Evolutionary conservation across 2,113 vertebrate genomes (phyloP).

Genomic region (Zootoca vivipara): DNA sequence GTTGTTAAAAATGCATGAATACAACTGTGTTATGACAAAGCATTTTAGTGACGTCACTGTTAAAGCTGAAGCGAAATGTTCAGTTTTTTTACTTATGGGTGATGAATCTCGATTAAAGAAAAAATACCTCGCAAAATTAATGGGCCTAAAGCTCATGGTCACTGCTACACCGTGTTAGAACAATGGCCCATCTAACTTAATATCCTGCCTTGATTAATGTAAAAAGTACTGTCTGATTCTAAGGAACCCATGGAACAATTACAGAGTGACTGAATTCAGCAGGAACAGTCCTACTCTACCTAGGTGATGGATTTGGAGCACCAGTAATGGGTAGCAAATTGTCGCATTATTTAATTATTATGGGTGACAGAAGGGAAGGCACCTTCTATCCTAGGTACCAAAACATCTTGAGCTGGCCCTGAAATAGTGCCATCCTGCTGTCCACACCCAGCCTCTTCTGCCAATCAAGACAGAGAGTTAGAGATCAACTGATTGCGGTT

Average conservation of each 20-base stretch:
- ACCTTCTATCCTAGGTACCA: not conserved
- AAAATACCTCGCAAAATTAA: not conserved
- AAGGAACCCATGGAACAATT: not conserved
- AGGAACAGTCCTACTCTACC: not conserved
- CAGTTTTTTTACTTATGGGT: not conserved
- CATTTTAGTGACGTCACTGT: not conserved
- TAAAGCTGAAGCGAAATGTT: not conserved
- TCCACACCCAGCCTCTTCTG: not conserved
- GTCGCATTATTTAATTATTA: not conserved
- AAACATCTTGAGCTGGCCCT: not conserved
- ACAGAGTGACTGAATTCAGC: not conserved
- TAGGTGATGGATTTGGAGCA: not conserved
- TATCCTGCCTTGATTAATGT: not conserved
- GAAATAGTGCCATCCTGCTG: not conserved
- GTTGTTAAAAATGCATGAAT: constrained; percentile 10
- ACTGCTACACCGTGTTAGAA: not conserved
- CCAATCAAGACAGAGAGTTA: not conserved
- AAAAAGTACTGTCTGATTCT: not conserved
- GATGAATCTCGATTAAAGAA: not conserved
- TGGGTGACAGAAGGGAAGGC: not conserved
- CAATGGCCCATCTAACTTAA: not conserved
- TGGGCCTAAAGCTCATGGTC: not conserved
- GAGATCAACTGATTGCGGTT: not conserved
- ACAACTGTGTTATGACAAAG: not conserved
- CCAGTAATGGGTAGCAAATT: not conserved